phyloP scores from a whole-genome alignment of 2,888 invertebrate species.

The Drosophila tripunctata region DNA sequence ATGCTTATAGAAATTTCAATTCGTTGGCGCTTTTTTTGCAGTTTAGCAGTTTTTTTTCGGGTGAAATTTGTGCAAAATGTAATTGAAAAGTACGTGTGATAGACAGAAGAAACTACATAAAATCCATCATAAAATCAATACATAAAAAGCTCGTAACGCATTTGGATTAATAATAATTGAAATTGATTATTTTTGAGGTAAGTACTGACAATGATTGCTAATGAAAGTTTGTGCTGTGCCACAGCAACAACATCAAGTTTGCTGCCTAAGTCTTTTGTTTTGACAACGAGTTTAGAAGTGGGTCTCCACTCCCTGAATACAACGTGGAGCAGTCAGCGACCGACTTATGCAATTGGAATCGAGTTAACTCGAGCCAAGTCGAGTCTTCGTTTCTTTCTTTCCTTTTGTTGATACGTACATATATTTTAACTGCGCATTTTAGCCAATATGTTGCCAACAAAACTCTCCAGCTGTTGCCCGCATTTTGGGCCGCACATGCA shows the following conservation, averaged over 20 bases:
- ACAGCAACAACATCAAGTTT: constrained; percentile 48
- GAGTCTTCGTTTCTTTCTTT: constrained; percentile 7
- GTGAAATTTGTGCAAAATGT: constrained; percentile 70
- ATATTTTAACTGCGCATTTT: constrained; percentile 14
- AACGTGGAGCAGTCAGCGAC: constrained; percentile 2
- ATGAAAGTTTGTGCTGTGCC: constrained; percentile 37
- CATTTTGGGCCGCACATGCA: constrained; percentile 11
- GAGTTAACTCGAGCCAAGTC: no score
- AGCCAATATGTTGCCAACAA: constrained; percentile 10
- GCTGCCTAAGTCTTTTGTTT: constrained; percentile 70
- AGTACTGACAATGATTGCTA: constrained; percentile 16
- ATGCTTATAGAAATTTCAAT: constrained; percentile 61
- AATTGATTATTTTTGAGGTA: constrained; percentile 32
- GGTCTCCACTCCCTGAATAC: neutral
- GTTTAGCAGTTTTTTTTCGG: constrained; percentile 34
- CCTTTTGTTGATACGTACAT: no score
- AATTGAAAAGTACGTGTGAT: constrained; percentile 61
- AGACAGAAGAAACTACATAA: constrained; percentile 23
- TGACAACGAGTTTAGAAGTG: neutral
- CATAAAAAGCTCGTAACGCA: constrained; percentile 31
- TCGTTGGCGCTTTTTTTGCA: constrained; percentile 42
- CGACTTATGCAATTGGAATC: constrained; percentile 36
- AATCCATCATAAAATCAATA: constrained; percentile 32
- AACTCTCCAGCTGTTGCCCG: constrained; percentile 4
- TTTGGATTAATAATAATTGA: constrained; percentile 49